Evolutionary conservation across 2,797 vertebrate species (phyloP).

Genomic region (Gouania willdenowi): DNA sequence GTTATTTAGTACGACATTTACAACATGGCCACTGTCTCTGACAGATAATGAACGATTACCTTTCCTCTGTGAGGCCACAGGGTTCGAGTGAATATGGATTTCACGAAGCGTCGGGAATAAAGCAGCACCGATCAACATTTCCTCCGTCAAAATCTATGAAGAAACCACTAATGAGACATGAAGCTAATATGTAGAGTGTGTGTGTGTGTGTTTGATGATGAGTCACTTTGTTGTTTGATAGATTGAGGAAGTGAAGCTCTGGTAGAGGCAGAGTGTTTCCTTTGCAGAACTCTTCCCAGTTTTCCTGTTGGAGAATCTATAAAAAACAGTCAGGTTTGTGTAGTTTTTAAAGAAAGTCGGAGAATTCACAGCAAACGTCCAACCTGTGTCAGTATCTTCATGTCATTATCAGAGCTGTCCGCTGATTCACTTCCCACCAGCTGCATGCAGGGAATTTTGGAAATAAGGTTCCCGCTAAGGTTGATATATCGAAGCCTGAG

Average conservation of each 20-base stretch:
- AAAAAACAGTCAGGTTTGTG: background rate
- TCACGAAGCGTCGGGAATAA: conserved; percentile 80
- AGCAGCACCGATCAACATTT: conserved; percentile 76
- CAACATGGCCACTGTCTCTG: accelerated
- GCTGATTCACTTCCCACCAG: conserved; percentile 17
- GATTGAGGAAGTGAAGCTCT: conserved; percentile 76
- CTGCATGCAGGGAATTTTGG: conserved; percentile 76
- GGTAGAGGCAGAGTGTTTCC: conserved; percentile 70
- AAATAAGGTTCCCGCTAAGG: conserved; percentile 80
- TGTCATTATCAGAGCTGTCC: background rate
- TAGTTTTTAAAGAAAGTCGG: conserved; percentile 2
- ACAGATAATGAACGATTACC: conserved; percentile 64
- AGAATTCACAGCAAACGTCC: background rate
- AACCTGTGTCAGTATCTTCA: conserved; percentile 33
- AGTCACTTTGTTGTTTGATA: conserved; percentile 84
- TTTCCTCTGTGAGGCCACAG: conserved; percentile 70
- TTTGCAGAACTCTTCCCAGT: conserved; percentile 1
- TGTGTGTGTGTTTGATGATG: no score
- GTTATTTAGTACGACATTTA: no score
- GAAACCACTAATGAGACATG: conserved; percentile 9
- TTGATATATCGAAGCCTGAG: conserved; percentile 82
- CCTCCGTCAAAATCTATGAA: conserved; percentile 79
- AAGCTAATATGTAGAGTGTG: no score
- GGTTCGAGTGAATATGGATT: conserved; percentile 83
- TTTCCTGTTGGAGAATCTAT: background rate